Base-by-base conservation (phyloP, 2,888 invertebrate species). In the Drosophila melanocephala region DNA sequence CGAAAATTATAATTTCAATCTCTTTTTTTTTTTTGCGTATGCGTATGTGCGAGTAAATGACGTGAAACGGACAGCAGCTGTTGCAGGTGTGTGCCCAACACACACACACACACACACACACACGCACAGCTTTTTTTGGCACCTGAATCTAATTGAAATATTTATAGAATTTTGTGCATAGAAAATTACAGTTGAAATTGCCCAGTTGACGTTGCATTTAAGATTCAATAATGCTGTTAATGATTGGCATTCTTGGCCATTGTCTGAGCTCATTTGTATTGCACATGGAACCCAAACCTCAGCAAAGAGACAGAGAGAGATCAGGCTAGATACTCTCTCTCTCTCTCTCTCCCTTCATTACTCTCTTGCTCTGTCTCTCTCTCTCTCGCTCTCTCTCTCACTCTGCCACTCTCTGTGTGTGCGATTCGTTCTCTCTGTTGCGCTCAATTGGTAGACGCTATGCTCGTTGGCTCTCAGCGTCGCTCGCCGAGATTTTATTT, bases 401-500 rank as follows among this genome's bases (percentile, higher is more conserved):
- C 56, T 42, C 60, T 64, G 26, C 51, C 55, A 58, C 42, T 47
- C 50, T 30, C 56, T n/a, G 22, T 47, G 26, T 26, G 47, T 9
- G 26, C 47, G 26, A 16, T 3, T 19, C 2, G 33, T 4, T 14
- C 59, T 60, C 71, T 77, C 68, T 42, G 47, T 47, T 68, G 56
- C 68, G 56, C 81, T 78, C 81, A 64, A 39, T 47, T 58, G 26
- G 37, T 35, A 16, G 47, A 10, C 28, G 58, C 42, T 58, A 10
- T 58, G 71, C 64, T 66, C 65, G 19, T 22, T 57, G 61, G 51
- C 69, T 55, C 81, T 76, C 75, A 65, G 5, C 55, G 66, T 52
- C 65, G 72, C 84, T 83, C 84, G 72, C 73, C 75, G 73, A 73
- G 77, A 82, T 81, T 91, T 89, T 87, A 87, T 87, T 87, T 87